Base-by-base conservation (phyloP, 2,888 invertebrate species). In the Plagodis dolabraria region DNA sequence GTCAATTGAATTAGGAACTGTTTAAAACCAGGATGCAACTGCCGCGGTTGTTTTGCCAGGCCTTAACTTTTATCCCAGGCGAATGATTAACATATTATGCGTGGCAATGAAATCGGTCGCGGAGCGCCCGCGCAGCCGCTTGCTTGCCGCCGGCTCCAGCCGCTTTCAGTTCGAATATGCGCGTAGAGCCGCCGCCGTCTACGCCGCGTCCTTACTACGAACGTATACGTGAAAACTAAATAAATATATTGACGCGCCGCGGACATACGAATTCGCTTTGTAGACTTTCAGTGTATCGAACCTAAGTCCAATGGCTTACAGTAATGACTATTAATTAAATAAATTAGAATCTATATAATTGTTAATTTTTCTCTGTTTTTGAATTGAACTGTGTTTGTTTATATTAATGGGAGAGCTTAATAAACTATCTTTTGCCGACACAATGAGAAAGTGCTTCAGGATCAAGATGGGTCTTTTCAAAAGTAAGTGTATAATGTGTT, bases 391-490 rank as follows among this genome's bases (percentile, higher is more conserved):
- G 54, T 49, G 55, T 60, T 60, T 60, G 64, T 74, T 65, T 62
- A 67, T 53, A 77, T 80, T 73, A 76, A 85, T 89, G 87, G 87
- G 83, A 70, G 86, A 87, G 71, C 69, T 79, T 70, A 40, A 40
- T 40, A 83, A 80, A 79, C 71, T 76, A 55, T 75, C 79, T 46
- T 75, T 89, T 69, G 76, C 87, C 54, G 80, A 85, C 80, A 87
- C 83, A 67, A 89, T 92, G 90, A 80, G 90, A 82, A 92, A 90
- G 85, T 91, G 87, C 73, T 92, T 92, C 79, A 92, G 92, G 79
- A 91, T 91, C 79, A 92, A 92, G 79, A 91, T 91, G 89, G 89
- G 92, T 60, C 82, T 92, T 55, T 91, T 91, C 52, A 92, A 90
- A 76, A 89, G 92, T 92, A 75, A 92, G 92, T 92, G 74, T 65